Conservation (phyloP, 2,888 invertebrate species). For the Orthosia gothica region DNA sequence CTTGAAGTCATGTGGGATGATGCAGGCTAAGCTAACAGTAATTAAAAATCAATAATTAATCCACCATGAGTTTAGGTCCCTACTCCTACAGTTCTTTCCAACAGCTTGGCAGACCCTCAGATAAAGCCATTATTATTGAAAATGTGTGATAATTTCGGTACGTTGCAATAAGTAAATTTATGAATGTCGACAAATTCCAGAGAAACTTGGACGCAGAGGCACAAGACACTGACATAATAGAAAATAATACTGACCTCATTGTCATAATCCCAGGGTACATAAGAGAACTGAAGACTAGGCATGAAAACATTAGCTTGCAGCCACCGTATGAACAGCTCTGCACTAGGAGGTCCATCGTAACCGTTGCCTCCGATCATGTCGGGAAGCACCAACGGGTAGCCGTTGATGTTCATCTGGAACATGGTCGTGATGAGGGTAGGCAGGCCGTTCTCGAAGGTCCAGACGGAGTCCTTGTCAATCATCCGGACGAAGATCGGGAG, state of each 20-base stretch:
- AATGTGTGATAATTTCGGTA: neutral
- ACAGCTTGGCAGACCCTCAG: neutral
- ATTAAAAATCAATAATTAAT: neutral
- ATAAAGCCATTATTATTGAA: no score
- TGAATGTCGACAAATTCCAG: neutral
- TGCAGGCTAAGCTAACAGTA: neutral
- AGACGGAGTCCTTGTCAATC: constrained; percentile 94
- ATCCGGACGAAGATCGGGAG: constrained; percentile 94
- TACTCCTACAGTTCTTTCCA: neutral
- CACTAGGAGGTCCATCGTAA: constrained; percentile 86
- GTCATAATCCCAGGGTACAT: constrained; percentile 95
- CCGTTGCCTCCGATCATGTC: constrained; percentile 95
- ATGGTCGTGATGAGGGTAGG: constrained; percentile 94
- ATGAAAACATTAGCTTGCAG: constrained; percentile 94
- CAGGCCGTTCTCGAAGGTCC: constrained; percentile 93
- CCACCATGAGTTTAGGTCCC: neutral
- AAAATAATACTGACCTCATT: constrained; percentile 79
- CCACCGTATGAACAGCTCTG: constrained; percentile 94
- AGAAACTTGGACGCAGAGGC: neutral
- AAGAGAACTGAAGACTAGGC: constrained; percentile 95
- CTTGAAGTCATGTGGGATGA: neutral
- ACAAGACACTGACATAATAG: neutral
- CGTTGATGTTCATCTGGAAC: constrained; percentile 92
- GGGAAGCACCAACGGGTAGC: constrained; percentile 94
- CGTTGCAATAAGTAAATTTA: neutral